phyloP scores from a whole-genome alignment of 2,888 invertebrate species.

The Cyrtodaria siliqua region DNA sequence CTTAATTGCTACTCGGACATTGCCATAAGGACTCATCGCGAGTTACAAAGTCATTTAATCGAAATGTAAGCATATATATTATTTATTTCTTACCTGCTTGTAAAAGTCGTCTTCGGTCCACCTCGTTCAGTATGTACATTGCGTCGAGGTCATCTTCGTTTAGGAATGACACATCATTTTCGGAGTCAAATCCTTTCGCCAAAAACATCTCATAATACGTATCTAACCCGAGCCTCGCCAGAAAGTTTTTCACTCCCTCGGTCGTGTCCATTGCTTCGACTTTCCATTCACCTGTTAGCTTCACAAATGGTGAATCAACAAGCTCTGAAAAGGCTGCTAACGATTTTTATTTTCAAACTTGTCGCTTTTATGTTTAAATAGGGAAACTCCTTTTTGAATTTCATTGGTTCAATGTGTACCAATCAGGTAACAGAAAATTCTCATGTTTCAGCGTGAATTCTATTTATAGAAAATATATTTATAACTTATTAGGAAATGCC shows the following conservation, averaged over 20 bases:
- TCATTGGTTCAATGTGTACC: no score
- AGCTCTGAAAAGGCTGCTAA: neutral
- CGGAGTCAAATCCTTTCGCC: constrained; percentile 80
- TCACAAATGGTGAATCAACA: constrained; percentile 4
- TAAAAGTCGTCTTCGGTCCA: constrained; percentile 66
- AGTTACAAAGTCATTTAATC: no score
- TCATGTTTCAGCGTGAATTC: no score
- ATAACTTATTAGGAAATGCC: no score
- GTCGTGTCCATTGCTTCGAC: constrained; percentile 45
- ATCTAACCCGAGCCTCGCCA: constrained; percentile 71
- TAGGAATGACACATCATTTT: constrained; percentile 76
- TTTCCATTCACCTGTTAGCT: neutral
- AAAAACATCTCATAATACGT: constrained; percentile 79
- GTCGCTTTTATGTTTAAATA: neutral
- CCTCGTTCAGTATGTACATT: constrained; percentile 72
- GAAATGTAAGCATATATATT: neutral
- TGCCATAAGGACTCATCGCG: no score
- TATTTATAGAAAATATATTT: no score
- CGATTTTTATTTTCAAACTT: constrained; percentile 7
- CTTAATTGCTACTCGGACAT: no score
- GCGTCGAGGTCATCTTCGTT: constrained; percentile 72
- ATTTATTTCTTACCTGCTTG: constrained; percentile 62
- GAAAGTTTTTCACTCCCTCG: constrained; percentile 74
- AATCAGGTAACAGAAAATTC: no score
- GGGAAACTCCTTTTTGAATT: no score